phyloP scores from a whole-genome alignment of 2,797 vertebrate genomes.

The Distichodus sexfasciatus region DNA sequence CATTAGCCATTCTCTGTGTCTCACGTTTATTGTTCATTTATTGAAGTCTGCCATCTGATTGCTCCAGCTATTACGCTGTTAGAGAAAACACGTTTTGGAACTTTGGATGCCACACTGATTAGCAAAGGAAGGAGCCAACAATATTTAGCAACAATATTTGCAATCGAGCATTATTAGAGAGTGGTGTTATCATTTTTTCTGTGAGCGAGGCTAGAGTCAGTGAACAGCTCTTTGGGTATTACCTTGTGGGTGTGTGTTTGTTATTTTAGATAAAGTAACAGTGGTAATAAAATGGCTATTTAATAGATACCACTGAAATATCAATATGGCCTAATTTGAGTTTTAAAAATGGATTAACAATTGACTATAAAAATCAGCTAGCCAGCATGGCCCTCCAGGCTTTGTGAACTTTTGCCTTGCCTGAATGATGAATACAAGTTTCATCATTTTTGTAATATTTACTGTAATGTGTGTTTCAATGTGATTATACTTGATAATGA shows the following conservation, averaged over 20 bases:
- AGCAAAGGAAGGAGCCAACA: neutral
- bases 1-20: neutral
- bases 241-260: neutral
- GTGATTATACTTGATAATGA: no score
- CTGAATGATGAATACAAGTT: no score
- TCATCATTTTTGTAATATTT: no score
- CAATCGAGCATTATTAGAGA: neutral
- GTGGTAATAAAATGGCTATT: no score
- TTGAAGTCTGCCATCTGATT: neutral
- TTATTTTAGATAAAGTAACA: neutral
- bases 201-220: neutral
- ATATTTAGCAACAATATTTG: neutral
- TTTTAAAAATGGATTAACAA: no score
- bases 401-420: no score
- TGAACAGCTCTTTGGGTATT: no score
- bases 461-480: no score
- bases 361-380: no score
- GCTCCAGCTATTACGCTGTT: neutral
- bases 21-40: neutral
- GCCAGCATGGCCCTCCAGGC: no score
- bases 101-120: neutral
- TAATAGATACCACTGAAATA: no score
- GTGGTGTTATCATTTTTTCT: neutral
- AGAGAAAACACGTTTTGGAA: neutral
- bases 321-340: no score